Evolutionary conservation across 2,797 vertebrate genomes (phyloP).

Genomic region (Clarias pachynema): DNA sequence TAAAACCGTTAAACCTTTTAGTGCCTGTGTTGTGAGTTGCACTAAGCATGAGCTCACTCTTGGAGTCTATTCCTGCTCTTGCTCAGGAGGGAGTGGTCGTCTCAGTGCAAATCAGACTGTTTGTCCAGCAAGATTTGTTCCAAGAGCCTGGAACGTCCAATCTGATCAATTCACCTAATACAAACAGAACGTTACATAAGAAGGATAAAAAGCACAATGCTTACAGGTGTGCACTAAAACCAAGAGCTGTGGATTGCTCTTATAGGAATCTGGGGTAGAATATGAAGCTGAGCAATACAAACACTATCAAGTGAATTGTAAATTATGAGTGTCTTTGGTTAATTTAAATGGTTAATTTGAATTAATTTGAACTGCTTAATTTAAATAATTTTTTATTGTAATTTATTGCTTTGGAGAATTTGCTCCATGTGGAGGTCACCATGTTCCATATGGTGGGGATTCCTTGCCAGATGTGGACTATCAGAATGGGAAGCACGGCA

Average conservation of each 20-base stretch:
- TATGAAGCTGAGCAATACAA: not conserved
- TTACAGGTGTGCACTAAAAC: not conserved
- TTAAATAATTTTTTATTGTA: not conserved
- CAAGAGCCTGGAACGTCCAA: not conserved
- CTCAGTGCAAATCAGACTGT: conserved; percentile 23
- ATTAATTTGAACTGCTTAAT: too few relatives aligned
- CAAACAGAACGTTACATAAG: not conserved
- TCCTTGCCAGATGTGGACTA: conserved; percentile 53
- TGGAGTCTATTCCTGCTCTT: conserved; percentile 45
- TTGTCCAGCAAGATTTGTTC: conserved; percentile 30
- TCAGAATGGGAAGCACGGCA: conserved; percentile 43
- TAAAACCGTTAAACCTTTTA: not conserved
- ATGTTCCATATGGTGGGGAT: conserved; percentile 53
- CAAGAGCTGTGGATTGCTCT: not conserved
- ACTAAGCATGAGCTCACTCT: conserved; percentile 57
- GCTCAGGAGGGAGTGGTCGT: conserved; percentile 50
- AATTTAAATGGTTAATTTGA: not conserved
- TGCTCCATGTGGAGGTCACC: conserved; percentile 39
- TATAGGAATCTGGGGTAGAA: not conserved
- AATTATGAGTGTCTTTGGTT: not conserved
- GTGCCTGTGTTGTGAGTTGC: conserved; percentile 30
- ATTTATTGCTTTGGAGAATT: conserved; percentile 3
- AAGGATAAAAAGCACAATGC: not conserved
- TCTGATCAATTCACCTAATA: conserved; percentile 13
- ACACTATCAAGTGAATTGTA: not conserved